Evolutionary conservation across 2,888 invertebrate genomes (phyloP), one percentile per base, ranked within the genome.

Genomic region (Aplocera efformata): DNA sequence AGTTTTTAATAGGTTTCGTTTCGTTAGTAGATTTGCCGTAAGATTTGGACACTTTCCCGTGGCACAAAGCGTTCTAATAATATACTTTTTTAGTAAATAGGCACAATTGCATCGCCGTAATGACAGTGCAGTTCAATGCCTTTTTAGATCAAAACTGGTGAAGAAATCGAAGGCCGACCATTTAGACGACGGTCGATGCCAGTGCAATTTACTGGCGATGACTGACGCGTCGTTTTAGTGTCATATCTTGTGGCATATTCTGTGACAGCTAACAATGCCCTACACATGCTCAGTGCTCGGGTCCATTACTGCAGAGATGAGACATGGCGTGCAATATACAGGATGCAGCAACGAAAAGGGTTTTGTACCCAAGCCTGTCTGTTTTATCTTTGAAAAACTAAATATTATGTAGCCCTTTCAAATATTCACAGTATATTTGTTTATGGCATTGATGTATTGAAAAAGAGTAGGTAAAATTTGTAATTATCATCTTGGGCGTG

Each of bases 261-360:
- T 39, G 30, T 37, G 39, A 36, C 17, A 26, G 32, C 43, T 50
- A 44, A 58, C 56, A 56, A 56, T 53, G 37, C 47, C n/a, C 13
- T 17, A 5, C 13, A 3, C 13, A 17, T 17, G 5, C 13, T 17
- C 13, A 35, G 30, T 41, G 37, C 53, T 51, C 48, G 45, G 48
- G 53, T 50, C 56, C 56, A 62, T 57, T 51, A 53, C 50, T 63
- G 60, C 60, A 36, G 32, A 27, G 46, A 53, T 46, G 48, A 46
- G 42, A 34, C 38, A 38, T 22, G 35, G 8, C 31, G 21, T 13
- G 8, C 20, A 11, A 17, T 32, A 25, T 53, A 56, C 41, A 49
- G 39, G 32, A n/a, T 20, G 40, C 1, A 25, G 21, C 7, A 32
- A 30, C 31, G 26, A 38, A 7, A 8, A 6, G 6, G 6, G 7